These are phyloP conservation scores for Rhimphoctona megacephalus DNA, from an alignment of 2,888 invertebrate genomes.

Conservation along the genomic window DNA sequence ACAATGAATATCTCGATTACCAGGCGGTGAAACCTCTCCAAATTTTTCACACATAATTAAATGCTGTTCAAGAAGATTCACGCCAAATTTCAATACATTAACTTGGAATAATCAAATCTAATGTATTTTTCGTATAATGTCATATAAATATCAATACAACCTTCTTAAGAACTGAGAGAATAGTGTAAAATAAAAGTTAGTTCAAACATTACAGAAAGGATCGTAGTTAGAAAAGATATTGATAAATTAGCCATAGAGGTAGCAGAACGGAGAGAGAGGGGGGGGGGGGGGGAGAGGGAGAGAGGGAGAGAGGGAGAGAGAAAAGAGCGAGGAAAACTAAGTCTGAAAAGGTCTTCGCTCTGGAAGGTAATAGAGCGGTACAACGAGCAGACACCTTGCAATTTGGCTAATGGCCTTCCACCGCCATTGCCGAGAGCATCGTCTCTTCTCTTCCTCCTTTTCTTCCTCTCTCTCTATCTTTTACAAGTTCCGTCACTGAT, in stretches of 20 bases:
- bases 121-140: too few relatives aligned
- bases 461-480: constrained; percentile 22
- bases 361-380: constrained; percentile 81
- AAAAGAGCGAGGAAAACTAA: constrained; percentile 43
- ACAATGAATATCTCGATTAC: too few relatives aligned
- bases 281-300: background rate
- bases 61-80: too few relatives aligned
- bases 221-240: constrained; percentile 1
- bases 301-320: constrained; percentile 42
- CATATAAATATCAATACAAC: too few relatives aligned
- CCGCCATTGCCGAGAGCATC: constrained; percentile 67
- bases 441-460: background rate
- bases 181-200: background rate
- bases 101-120: too few relatives aligned
- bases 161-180: background rate
- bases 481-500: constrained; percentile 37
- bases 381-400: constrained; percentile 82
- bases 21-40: too few relatives aligned
- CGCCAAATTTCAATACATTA: too few relatives aligned
- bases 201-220: background rate
- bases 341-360: constrained; percentile 64
- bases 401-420: constrained; percentile 82
- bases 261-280: background rate
- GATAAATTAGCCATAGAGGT: background rate
- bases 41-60: too few relatives aligned